Evolutionary conservation across 2,888 invertebrate species (phyloP).

Genomic region (Hedya salicella): DNA sequence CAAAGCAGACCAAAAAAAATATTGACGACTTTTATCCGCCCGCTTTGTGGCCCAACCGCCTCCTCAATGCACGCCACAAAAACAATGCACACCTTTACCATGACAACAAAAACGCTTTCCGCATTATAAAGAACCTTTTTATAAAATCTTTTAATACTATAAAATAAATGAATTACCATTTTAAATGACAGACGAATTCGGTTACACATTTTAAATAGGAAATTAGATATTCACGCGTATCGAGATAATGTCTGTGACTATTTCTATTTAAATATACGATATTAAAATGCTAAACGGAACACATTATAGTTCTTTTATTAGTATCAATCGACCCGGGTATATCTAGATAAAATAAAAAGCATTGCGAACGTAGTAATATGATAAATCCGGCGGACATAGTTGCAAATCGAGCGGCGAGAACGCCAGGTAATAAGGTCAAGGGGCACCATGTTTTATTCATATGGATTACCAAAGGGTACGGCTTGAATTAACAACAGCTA

Average conservation of each 20-base stretch:
- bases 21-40: slow-evolving; percentile 1
- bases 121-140: slow-evolving; percentile 39
- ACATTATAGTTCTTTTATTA: slow-evolving; percentile 2
- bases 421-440: slow-evolving; percentile 19
- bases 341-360: slow-evolving; percentile 16
- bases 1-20: too few species aligned
- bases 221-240: slow-evolving; percentile 32
- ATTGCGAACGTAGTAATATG: slow-evolving; percentile 15
- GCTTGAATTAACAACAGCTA: slow-evolving; percentile 14
- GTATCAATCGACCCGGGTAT: not conserved
- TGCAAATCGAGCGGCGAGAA: not conserved
- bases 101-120: slow-evolving; percentile 41
- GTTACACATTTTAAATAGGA: slow-evolving; percentile 33
- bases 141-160: slow-evolving; percentile 29
- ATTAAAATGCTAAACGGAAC: slow-evolving; percentile 24
- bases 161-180: slow-evolving; percentile 37
- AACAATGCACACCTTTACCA: slow-evolving; percentile 43
- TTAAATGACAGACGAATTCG: slow-evolving; percentile 35
- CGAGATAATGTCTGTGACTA: slow-evolving; percentile 28
- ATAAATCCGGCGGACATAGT: slow-evolving; percentile 20
- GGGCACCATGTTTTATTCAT: slow-evolving; percentile 32
- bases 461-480: not conserved
- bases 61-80: slow-evolving; percentile 34
- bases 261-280: slow-evolving; percentile 35
- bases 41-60: slow-evolving; percentile 16